These are phyloP conservation scores for Hycleus phaleratus DNA, from an alignment of 1,140 invertebrate species.

Conservation along the genomic window DNA sequence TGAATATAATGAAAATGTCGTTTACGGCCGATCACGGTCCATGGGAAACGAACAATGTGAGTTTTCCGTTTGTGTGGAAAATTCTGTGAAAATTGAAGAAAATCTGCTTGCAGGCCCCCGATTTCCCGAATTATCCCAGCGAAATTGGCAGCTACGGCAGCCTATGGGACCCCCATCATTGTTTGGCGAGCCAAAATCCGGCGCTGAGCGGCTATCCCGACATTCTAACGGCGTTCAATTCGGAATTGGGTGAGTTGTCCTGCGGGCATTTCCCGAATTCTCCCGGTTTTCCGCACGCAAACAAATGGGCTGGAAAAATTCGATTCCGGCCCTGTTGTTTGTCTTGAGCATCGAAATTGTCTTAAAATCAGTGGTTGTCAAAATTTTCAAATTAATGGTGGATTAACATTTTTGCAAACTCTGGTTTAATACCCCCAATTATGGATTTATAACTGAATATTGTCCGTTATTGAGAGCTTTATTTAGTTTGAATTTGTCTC, in stretches of 20 bases:
- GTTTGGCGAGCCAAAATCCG: slow-evolving; percentile 33
- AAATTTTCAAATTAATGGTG: too few species aligned
- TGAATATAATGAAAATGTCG: slow-evolving; percentile 36
- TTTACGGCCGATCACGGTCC: slow-evolving; percentile 35
- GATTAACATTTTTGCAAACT: too few species aligned
- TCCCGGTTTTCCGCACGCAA: too few species aligned
- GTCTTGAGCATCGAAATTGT: too few species aligned
- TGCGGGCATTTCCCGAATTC: too few species aligned
- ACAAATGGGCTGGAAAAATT: too few species aligned
- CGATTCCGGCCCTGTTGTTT: too few species aligned
- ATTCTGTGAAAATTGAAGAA: not conserved
- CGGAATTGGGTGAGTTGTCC: slow-evolving; percentile 44
- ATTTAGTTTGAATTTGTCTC: too few species aligned
- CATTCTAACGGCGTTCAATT: slow-evolving; percentile 48
- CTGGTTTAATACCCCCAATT: too few species aligned
- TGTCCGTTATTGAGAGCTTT: too few species aligned
- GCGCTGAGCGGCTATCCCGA: slow-evolving; percentile 43
- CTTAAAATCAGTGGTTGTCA: too few species aligned
- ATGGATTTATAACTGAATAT: too few species aligned
- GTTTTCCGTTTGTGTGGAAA: slow-evolving; percentile 3
- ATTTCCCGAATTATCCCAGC: slow-evolving; percentile 36
- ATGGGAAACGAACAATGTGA: slow-evolving; percentile 35
- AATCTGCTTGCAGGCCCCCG: slow-evolving; percentile 19
- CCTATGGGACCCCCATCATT: slow-evolving; percentile 39
- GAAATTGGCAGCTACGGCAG: slow-evolving; percentile 37